Evolutionary conservation across 2,113 vertebrate genomes (phyloP), one percentile per base, ranked within the genome.

Genomic region (Phoenicopterus ruber): DNA sequence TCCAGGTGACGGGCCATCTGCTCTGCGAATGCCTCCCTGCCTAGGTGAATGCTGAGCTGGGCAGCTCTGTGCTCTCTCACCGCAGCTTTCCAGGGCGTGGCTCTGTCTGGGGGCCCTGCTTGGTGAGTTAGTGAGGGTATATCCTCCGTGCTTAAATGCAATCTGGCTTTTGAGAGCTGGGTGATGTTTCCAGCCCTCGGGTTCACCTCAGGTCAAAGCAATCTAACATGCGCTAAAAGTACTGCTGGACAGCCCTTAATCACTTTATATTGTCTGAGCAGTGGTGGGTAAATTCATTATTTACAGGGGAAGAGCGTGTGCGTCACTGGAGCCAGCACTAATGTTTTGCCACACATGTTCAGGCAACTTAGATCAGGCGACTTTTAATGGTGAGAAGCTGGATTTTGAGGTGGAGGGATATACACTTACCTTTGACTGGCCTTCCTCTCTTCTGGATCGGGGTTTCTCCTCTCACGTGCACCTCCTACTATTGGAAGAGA

Each of bases 131-230:
- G 36, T 34, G 69, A 61, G 79, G 74, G 14, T 61, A 29, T 86
- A 44, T 50, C 34, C 72, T 70, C 72, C 4, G 3, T 73, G 24
- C 69, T 86, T 94, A 91, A 92, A 74, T 66, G 74, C 80, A 82
- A 19, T 78, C 82, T 87, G 89, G 49, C 85, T 94, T 93, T 95
- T 90, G 91, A 85, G 73, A 93, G 72, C 85, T 54, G 70, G 55
- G 42, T 90, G 88, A 28, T 83, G 76, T 73, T 96, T 94, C 63
- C 73, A 96, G 85, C 71, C 38, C 61, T 59, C 0, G 7, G 67
- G 97, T 96, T 97, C 94, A 94, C 31, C 59, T 93, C 78, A n/a
- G 96, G 96, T 92, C 96, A 96, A 76, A 94, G 92, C 94, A 97
- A 88, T 96, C 85, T 78, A 91, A 94, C 80, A 38, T 67, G 59